Evolutionary conservation across 2,797 vertebrate genomes (phyloP), one percentile per base, ranked within the genome.

Genomic region (Catharus ustulatus): DNA sequence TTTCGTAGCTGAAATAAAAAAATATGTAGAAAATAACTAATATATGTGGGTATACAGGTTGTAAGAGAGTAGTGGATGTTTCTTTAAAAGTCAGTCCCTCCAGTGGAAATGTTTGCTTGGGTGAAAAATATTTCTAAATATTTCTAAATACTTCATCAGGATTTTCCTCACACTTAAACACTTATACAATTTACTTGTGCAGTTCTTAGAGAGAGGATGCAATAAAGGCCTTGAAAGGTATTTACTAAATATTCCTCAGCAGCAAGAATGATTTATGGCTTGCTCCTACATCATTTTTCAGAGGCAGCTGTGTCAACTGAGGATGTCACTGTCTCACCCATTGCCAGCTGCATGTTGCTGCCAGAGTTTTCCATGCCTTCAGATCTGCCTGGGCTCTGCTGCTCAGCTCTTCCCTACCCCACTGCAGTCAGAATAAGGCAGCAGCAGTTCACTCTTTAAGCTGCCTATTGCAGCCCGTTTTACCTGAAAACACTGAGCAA

Each of bases 231-330:
- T 78, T 77, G 61, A 78, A 93, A 80, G 48, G 8, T 93, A 59
- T 85, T 94, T 87, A 74, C 23, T 48, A 89, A 93, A 85, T 87
- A 91, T 24, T 85, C 57, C 79, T 67, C 38, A 74, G 64, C 68
- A 79, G 36, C 9, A 69, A 51, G 58, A 83, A 63, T 74, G 45
- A 83, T 83, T 89, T 74, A 74, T 74, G 45, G 15, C 32, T 83
- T 71, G 20, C 54, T 85, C 78, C 32, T 18, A 42, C 26, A 55
- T 29, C 13, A 15, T 48, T 89, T 82, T 84, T 51, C 75, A 73
- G 26, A 83, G 59, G 40, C 55, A 94, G 48, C 36, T 82, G 34
- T 51, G 72, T 73, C 63, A 66, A 15, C 15, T 58, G 71, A 87
- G 80, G 83, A 73, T 0, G 4, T 34, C 42, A 15, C 38, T 36